Evolutionary conservation across 2,113 vertebrate species (phyloP), one percentile per base, ranked within the genome.

Genomic region (Puma concolor): DNA sequence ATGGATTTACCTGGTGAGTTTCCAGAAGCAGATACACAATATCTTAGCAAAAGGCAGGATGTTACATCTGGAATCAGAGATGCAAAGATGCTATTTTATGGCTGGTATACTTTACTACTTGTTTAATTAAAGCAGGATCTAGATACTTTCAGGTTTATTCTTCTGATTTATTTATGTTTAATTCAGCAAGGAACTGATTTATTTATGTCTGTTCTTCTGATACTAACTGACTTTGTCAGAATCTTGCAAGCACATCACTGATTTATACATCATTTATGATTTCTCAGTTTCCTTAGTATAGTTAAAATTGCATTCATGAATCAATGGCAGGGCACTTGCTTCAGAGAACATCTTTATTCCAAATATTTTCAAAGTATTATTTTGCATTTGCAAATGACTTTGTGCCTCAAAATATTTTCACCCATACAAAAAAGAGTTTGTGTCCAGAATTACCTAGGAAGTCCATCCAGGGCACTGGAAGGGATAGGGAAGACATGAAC

Each of bases 171-270:
- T 94, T 95, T 83, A 89, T 98, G 25, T 97, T 98, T 98, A 98
- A 97, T 99, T 99, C 97, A 98, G 63, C 21, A 29, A 74, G 69
- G 14, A 94, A 97, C 97, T 98, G 7, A 97, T 97, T 98, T 98
- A 98, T 98, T 98, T 97, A 98, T 98, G 57, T 31, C 52, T 85
- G 8, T 85, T 92, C 82, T 92, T 98, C 95, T 98, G 97, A 98
- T 88, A 94, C 87, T 98, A 96, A 98, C 92, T 66, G 67, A 92
- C 38, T 97, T 91, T 98, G 97, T 98, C 98, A 98, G 96, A 94
- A 94, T 91, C 96, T 92, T 95, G 85, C 66, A 94, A 85, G 52
- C 69, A 93, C 57, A 90, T 93, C 92, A 79, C 94, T 92, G 82
- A 69, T 91, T 77, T 96, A 97, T 98, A 69, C 36, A 98, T 98